Percentiles rank a stretch among this genome's conserved stretches.
phyloP scores from a whole-genome alignment of 2,888 invertebrate genomes.

The Phragmatobia fuliginosa region DNA sequence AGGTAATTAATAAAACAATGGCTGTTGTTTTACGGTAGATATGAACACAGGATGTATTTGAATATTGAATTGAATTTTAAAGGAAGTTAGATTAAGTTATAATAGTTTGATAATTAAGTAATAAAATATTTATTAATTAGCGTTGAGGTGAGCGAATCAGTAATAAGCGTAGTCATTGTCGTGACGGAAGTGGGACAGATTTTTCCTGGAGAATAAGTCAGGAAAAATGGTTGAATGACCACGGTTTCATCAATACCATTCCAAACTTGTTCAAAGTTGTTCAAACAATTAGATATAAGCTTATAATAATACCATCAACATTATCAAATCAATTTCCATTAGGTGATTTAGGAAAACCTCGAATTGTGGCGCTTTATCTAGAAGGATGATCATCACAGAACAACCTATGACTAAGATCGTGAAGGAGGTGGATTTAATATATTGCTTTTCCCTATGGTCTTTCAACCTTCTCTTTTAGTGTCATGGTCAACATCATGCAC shows the following conservation, averaged over 20 bases:
- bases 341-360: too few relatives aligned
- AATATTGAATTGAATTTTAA: slow-evolving; percentile 38
- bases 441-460: neutral
- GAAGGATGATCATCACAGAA: neutral
- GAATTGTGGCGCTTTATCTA: too few relatives aligned
- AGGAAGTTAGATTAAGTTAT: slow-evolving; percentile 35
- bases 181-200: slow-evolving; percentile 40
- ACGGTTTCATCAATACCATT: slow-evolving; percentile 37
- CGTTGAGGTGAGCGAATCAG: slow-evolving; percentile 41
- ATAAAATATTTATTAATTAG: slow-evolving; percentile 48
- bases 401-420: neutral
- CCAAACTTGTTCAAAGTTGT: neutral
- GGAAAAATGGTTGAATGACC: slow-evolving; percentile 49
- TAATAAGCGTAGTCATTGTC: slow-evolving; percentile 28
- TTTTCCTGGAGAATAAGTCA: slow-evolving; percentile 10
- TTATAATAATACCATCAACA: neutral
- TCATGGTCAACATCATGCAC: neutral
- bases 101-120: slow-evolving; percentile 49
- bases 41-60: slow-evolving; percentile 36
- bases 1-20: slow-evolving; percentile 18
- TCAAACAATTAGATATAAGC: neutral
- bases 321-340: neutral
- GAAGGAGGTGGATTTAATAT: neutral
- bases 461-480: neutral
- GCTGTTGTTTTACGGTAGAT: slow-evolving; percentile 10